Conservation (phyloP, 1,140 invertebrate genomes). For the Dryas iulia region DNA sequence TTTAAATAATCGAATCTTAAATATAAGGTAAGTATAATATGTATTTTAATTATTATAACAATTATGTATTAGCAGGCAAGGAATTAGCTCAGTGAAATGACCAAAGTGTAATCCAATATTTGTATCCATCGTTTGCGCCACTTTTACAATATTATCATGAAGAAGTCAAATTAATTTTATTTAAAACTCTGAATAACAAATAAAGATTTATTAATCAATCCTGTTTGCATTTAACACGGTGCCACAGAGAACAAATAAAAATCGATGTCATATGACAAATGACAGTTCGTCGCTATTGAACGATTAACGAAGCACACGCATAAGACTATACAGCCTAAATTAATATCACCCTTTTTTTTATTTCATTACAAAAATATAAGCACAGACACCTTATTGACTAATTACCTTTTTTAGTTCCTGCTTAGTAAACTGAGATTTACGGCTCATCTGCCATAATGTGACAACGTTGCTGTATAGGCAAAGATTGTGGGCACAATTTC, state of each 20-base stretch:
- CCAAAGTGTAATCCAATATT: slow-evolving; percentile 41
- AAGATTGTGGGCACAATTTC: no score
- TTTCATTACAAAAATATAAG: no score
- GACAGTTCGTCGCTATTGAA: background rate
- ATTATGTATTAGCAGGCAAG: slow-evolving; percentile 6
- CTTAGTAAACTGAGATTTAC: no score
- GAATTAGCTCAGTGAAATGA: slow-evolving; percentile 47
- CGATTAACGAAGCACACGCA: background rate
- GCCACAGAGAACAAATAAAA: background rate
- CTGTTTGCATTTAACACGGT: background rate
- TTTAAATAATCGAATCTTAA: no score
- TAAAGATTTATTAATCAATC: background rate
- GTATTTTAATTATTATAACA: background rate
- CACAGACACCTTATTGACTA: no score
- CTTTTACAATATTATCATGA: slow-evolving; percentile 17
- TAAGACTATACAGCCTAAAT: background rate
- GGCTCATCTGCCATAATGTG: no score
- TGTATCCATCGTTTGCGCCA: slow-evolving; percentile 43
- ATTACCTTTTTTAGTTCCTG: no score
- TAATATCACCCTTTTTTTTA: background rate
- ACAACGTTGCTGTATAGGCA: no score
- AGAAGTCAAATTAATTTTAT: background rate
- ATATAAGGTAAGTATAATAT: background rate
- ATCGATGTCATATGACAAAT: background rate
- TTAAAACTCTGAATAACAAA: background rate